A percentile compares a stretch with the other conserved stretches of the same genome.
These are phyloP conservation scores for Helarctos malayanus DNA, from an alignment of 2,797 vertebrate species.

Conservation along the genomic window DNA sequence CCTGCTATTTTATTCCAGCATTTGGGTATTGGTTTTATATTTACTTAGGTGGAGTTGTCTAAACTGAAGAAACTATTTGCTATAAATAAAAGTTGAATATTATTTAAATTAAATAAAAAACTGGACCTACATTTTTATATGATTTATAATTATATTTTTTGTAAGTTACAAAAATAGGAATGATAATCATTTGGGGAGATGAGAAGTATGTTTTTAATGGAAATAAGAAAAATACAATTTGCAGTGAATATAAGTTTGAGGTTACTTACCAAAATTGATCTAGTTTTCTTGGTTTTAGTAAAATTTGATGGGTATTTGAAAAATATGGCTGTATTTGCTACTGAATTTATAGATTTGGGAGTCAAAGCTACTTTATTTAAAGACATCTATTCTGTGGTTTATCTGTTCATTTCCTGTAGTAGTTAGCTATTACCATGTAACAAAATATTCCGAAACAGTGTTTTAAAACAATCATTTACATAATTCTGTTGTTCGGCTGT, in stretches of 20 bases:
- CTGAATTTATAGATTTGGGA: not conserved
- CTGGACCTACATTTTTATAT: not conserved
- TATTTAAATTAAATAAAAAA: not conserved
- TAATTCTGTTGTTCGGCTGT: not conserved
- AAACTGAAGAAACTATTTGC: not conserved
- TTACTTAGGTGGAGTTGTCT: not conserved
- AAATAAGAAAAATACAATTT: conserved; percentile 48
- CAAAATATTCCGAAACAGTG: not conserved
- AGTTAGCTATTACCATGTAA: not conserved
- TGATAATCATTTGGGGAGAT: not conserved
- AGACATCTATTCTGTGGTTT: not conserved
- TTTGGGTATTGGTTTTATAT: not conserved
- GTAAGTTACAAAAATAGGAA: not conserved
- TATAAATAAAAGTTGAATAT: not conserved
- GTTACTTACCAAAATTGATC: not conserved
- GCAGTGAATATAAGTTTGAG: not conserved
- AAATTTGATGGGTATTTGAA: not conserved
- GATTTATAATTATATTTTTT: conserved; percentile 35
- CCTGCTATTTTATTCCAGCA: not conserved
- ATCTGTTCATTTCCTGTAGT: not conserved
- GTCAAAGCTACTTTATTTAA: not conserved
- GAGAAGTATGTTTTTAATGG: not conserved
- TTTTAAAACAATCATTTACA: not conserved
- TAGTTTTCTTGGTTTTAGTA: not conserved
- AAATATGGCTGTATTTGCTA: not conserved